Conservation (phyloP, 2,113 vertebrate genomes). For the Periophthalmus modestus region DNA sequence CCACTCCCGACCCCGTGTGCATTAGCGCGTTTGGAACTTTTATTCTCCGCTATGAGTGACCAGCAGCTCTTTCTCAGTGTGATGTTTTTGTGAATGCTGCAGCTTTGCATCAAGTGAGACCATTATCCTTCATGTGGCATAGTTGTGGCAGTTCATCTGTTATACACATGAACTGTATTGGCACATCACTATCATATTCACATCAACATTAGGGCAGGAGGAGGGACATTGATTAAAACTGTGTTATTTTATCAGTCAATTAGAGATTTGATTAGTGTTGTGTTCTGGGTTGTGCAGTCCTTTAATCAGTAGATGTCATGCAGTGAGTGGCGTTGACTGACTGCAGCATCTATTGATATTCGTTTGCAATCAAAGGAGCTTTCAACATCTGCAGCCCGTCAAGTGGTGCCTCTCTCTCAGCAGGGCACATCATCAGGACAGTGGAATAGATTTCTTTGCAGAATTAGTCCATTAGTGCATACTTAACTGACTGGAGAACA, state of each 20-base stretch:
- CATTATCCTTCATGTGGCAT: not conserved
- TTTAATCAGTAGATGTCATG: not conserved
- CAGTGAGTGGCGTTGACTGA: slow-evolving; percentile 14
- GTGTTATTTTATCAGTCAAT: not conserved
- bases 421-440: not conserved
- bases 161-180: not conserved
- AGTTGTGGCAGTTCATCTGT: not conserved
- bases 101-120: not conserved
- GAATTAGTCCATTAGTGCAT: not conserved
- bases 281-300: not conserved
- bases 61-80: not conserved
- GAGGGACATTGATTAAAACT: not conserved
- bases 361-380: slow-evolving; percentile 1
- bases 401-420: not conserved
- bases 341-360: slow-evolving; percentile 1
- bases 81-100: not conserved
- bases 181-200: not conserved
- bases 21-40: slow-evolving; percentile 7
- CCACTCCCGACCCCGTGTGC: slow-evolving; percentile 10
- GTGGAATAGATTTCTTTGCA: not conserved
- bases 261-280: not conserved
- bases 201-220: not conserved
- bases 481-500: not conserved
- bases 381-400: slow-evolving; percentile 12
- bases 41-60: not conserved